Conservation (phyloP, 2,113 vertebrate genomes). For the Oxyruncus cristatus region DNA sequence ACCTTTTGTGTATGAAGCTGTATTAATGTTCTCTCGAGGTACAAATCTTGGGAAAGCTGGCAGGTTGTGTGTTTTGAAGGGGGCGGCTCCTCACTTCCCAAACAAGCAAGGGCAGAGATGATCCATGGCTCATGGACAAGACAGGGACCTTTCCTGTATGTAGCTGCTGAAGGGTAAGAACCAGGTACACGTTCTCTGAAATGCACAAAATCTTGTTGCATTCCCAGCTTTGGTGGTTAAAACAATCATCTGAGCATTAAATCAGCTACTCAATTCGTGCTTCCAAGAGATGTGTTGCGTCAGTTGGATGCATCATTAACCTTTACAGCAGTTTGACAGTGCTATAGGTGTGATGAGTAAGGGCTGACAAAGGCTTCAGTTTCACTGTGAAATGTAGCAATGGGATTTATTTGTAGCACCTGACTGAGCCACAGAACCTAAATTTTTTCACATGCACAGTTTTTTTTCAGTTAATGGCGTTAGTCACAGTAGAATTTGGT, state of each 20-base stretch:
- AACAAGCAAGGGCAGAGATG: not conserved
- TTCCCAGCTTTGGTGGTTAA: not conserved
- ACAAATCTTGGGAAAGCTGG: not conserved
- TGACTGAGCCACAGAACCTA: not conserved
- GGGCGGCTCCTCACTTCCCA: not conserved
- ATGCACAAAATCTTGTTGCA: not conserved
- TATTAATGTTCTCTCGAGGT: not conserved
- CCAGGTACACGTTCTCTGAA: not conserved
- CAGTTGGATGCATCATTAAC: not conserved
- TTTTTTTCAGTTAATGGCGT: not conserved
- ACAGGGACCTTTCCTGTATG: not conserved
- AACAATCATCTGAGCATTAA: not conserved
- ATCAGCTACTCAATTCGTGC: not conserved
- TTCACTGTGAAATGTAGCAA: not conserved
- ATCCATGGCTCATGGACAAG: not conserved
- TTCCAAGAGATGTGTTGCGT: fast-evolving
- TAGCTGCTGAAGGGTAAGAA: not conserved
- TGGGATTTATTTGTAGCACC: not conserved
- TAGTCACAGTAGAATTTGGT: fast-evolving
- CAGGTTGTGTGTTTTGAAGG: not conserved
- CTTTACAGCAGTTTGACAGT: not conserved
- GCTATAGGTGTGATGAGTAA: not conserved
- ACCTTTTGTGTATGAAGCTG: not conserved
- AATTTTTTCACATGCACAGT: not conserved
- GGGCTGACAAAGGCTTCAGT: not conserved